phyloP scores from a whole-genome alignment of 2,113 vertebrate species.

The Alaudala cheleensis region DNA sequence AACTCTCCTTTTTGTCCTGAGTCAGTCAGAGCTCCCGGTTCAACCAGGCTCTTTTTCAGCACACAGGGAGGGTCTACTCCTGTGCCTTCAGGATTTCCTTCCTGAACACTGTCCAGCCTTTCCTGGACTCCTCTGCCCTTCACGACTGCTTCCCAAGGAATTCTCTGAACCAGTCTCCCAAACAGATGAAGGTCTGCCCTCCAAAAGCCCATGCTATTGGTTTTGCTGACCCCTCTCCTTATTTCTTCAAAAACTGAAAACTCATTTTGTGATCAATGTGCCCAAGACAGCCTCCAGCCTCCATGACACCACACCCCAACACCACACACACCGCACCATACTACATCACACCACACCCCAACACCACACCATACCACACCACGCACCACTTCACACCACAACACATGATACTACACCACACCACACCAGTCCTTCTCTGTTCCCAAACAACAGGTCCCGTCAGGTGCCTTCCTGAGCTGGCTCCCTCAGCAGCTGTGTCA shows the following conservation, averaged over 20 bases:
- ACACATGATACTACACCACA: background rate
- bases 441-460: background rate
- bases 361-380: background rate
- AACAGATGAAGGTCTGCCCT: background rate
- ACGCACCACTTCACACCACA: background rate
- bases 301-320: background rate
- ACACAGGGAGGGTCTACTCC: background rate
- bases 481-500: background rate
- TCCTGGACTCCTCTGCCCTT: background rate
- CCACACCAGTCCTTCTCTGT: background rate
- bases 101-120: background rate
- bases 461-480: background rate
- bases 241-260: background rate
- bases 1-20: background rate
- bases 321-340: too few species aligned
- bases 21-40: background rate
- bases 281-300: background rate
- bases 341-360: background rate
- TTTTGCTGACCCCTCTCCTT: background rate
- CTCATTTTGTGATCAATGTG: background rate
- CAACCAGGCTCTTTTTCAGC: background rate
- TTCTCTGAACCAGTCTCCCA: background rate
- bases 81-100: background rate
- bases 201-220: background rate
- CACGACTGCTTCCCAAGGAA: background rate